Evolutionary conservation across 2,888 invertebrate genomes (phyloP).

Genomic region (Pheosia gnoma): DNA sequence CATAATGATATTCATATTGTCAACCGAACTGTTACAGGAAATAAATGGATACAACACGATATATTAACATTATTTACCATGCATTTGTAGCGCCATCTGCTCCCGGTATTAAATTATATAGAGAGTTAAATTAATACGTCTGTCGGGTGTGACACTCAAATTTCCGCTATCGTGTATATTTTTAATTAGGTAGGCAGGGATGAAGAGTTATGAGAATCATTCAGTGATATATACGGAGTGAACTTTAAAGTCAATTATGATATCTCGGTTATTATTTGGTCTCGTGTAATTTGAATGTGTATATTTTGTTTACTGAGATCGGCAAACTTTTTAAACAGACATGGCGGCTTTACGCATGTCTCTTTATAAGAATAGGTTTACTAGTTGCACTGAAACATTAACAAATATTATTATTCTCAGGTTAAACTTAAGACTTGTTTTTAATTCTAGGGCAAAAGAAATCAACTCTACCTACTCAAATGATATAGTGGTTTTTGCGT

Average conservation of each 20-base stretch:
- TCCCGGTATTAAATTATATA: conserved; percentile 32
- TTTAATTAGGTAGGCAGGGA: conserved; percentile 1
- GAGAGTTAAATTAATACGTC: conserved; percentile 58
- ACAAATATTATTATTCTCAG: too few species aligned
- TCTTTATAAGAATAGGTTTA: too few species aligned
- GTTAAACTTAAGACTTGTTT: too few species aligned
- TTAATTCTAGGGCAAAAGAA: too few species aligned
- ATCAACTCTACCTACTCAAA: too few species aligned
- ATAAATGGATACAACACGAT: conserved; percentile 15
- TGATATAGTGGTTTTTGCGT: too few species aligned
- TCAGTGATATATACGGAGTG: not conserved
- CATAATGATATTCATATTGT: not conserved
- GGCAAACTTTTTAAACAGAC: too few species aligned
- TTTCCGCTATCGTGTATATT: conserved; percentile 42
- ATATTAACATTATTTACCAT: conserved; percentile 20
- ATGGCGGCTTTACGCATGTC: too few species aligned
- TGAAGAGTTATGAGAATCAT: not conserved
- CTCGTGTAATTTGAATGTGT: too few species aligned
- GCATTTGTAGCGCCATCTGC: conserved; percentile 32
- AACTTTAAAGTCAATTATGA: not conserved
- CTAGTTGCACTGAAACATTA: too few species aligned
- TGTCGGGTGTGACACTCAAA: conserved; percentile 52
- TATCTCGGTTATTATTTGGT: too few species aligned
- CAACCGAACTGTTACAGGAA: conserved; percentile 16
- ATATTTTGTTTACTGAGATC: too few species aligned